These are phyloP conservation scores for Sebastes kiyomatsui DNA, from an alignment of 2,797 vertebrate species.

Conservation along the genomic window DNA sequence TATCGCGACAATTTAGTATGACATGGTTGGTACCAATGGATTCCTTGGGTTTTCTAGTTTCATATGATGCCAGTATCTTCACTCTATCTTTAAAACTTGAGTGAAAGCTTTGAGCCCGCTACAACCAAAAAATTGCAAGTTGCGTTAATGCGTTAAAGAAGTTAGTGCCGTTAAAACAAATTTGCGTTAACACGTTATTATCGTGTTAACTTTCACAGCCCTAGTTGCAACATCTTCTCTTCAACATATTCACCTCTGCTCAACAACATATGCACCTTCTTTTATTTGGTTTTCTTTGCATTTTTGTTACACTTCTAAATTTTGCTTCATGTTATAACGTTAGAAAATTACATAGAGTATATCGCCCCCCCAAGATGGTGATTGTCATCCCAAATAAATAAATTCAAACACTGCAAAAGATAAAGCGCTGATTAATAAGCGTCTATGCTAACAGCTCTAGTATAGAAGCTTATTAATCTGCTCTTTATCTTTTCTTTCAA, in stretches of 20 bases:
- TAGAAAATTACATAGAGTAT: neutral
- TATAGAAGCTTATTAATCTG: neutral
- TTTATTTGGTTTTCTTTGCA: neutral
- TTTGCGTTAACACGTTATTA: too few relatives aligned
- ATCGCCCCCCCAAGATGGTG: neutral
- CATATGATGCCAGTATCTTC: too few relatives aligned
- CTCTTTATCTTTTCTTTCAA: conserved; percentile 15
- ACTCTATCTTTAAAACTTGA: too few relatives aligned
- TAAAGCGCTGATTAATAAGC: neutral
- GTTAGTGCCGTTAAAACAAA: too few relatives aligned
- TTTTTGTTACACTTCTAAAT: neutral
- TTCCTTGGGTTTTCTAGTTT: too few relatives aligned
- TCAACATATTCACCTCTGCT: neutral
- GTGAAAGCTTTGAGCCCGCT: too few relatives aligned
- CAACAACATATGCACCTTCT: neutral
- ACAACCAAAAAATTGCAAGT: too few relatives aligned
- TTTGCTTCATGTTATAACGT: neutral
- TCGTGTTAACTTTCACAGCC: too few relatives aligned
- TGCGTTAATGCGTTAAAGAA: too few relatives aligned
- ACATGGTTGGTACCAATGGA: too few relatives aligned
- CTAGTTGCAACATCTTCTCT: too few relatives aligned
- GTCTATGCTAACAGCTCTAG: neutral
- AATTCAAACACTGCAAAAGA: neutral
- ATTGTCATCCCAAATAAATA: neutral
- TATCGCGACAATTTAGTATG: too few relatives aligned